phyloP scores from a whole-genome alignment of 2,888 invertebrate genomes.

The Pammene aurita region DNA sequence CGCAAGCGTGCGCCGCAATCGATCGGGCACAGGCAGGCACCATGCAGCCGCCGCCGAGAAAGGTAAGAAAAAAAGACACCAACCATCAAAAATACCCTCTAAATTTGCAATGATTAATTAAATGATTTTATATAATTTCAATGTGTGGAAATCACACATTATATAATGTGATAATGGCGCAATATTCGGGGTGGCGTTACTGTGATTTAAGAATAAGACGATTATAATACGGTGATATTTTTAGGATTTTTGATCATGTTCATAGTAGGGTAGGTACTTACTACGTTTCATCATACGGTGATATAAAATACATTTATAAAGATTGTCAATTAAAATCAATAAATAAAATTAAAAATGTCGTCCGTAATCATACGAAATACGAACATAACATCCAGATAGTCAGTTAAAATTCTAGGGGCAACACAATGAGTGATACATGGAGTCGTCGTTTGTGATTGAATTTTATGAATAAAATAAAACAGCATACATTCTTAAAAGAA shows the following conservation, averaged over 20 bases:
- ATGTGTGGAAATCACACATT: conserved; percentile 9
- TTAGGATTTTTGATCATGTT: background rate
- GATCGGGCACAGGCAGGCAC: conserved; percentile 54
- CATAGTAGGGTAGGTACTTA: background rate
- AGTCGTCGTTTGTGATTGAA: background rate
- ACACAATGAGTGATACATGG: background rate
- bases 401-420: background rate
- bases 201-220: conserved; percentile 10
- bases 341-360: background rate
- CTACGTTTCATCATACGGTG: background rate
- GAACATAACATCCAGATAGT: background rate
- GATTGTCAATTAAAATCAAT: conserved; percentile 8
- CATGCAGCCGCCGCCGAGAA: conserved; percentile 94
- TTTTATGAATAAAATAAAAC: background rate
- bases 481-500: background rate
- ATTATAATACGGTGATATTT: background rate
- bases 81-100: background rate
- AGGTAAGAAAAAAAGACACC: conserved; percentile 82
- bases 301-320: background rate
- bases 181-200: conserved; percentile 11
- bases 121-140: background rate
- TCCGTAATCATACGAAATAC: background rate
- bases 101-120: background rate
- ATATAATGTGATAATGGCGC: conserved; percentile 28
- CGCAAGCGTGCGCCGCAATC: conserved; percentile 61